These are phyloP conservation scores for Microtus oregoni DNA, from an alignment of 2,113 vertebrate species.

Conservation along the genomic window DNA sequence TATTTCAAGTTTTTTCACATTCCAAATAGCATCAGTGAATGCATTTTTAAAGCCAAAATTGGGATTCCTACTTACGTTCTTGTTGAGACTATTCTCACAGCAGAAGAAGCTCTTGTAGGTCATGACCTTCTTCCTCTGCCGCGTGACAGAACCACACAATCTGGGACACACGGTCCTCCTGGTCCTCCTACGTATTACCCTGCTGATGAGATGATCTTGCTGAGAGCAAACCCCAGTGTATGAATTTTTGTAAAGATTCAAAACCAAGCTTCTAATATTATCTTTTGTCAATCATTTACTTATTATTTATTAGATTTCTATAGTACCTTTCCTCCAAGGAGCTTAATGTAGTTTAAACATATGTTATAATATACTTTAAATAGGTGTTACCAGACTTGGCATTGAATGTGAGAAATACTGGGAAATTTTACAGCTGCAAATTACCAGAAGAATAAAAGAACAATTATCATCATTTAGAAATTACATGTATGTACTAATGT, in stretches of 20 bases:
- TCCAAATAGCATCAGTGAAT: constrained; percentile 72
- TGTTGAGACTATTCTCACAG: constrained; percentile 26
- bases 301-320: constrained; percentile 81
- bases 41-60: constrained; percentile 69
- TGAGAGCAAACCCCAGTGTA: constrained; percentile 54
- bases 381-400: constrained; percentile 77
- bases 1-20: constrained; percentile 75
- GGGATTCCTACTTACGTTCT: constrained; percentile 59
- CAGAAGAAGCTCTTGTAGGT: constrained; percentile 59
- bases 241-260: constrained; percentile 74
- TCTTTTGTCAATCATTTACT: constrained; percentile 76
- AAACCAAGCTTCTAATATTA: constrained; percentile 75
- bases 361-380: constrained; percentile 76
- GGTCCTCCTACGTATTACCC: constrained; percentile 24
- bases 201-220: constrained; percentile 49
- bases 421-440: constrained; percentile 76
- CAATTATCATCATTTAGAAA: constrained; percentile 65
- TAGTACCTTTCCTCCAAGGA: constrained; percentile 74
- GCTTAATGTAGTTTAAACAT: constrained; percentile 79
- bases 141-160: constrained; percentile 49
- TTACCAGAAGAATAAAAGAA: constrained; percentile 73
- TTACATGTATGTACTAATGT: not conserved
- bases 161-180: constrained; percentile 11
- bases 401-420: constrained; percentile 73
- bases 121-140: not conserved